Evolutionary conservation across 2,113 vertebrate species (phyloP), one percentile per base, ranked within the genome.

Genomic region (Labeo catla): DNA sequence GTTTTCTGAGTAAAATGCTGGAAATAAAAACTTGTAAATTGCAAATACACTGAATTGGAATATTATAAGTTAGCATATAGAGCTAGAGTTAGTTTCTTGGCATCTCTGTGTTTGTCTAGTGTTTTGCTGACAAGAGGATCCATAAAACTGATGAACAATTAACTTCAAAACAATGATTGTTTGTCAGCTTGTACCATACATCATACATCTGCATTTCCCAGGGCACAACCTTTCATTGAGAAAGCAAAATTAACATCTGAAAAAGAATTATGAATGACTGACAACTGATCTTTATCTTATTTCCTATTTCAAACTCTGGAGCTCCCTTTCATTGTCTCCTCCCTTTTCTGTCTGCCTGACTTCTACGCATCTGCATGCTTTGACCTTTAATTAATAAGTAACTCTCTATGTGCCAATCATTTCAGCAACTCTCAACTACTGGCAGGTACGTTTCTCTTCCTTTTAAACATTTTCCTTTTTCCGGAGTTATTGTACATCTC

Each of bases 211-310:
- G 45, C 50, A 78, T 61, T 16, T 66, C n/a, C 21, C 47, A n/a
- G 28, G 19, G 28, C 23, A 21, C 12, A 6, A 36, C 9, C 50
- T 82, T 70, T 82, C 65, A 82, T 82, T 82, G 63, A 82, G 63
- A 36, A 66, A 6, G 3, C 28, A 15, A 84, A 74, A 59, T 74
- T 4, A 80, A 68, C 7, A 66, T 52, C 36, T 70, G 1, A 81
- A 81, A 66, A 11, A 84, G 19, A 84, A 83, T 65, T 86, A 68
- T 88, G 87, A 90, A 85, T 90, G 83, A 82, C 28, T 8, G 68
- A 59, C 70, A 86, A 83, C 74, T 85, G 86, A 89, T 87, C 83
- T 7, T 86, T 89, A 88, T 87, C 84, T 9, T 57, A 80, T 54
- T 63, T 80, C 54, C 80, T 76, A 50, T 65, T 74, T 85, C 49